Base-by-base conservation (phyloP, 2,888 invertebrate species). In the Ctenicera cuprea region DNA sequence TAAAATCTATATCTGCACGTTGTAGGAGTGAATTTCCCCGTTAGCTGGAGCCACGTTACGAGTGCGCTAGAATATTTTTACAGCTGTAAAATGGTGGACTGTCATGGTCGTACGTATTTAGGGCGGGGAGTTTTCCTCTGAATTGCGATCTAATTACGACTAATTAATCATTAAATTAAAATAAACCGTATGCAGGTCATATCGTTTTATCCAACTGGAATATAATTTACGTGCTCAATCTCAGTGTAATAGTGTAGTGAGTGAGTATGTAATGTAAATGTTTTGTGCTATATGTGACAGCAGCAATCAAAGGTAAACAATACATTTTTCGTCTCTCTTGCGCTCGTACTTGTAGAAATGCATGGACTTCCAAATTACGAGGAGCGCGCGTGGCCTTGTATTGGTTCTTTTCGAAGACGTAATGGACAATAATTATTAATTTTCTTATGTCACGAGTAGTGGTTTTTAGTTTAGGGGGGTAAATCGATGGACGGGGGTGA, bases 71-170 rank as follows among this genome's bases (percentile, higher is more conserved):
- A 71, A 67, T 38, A 71, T 74, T 76, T 75, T 77, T 74, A 71
- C 82, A 82, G 82, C 83, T 83, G 83, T 83, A 86, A 86, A 86
- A 87, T 87, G 86, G 87, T 85, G 85, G 85, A 80, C 84, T 85
- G 85, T 86, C 85, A 85, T 82, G 82, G 83, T 82, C 80, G 81
- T 80, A 85, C 85, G 85, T 86, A 86, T 88, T 80, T 86, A 88
- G 89, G 84, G 84, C 84, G 84, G 87, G 87, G 86, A 86, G 84
- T 80, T 82, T 83, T 80, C 76, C 78, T 80, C 79, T 77, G 78
- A 78, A 76, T 80, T 77, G 80, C 81, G 82, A 82, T 81, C 82
- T 80, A 77, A 77, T 79, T 79, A 81, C 78, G 77, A 76, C 75
- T 62, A 75, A 75, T 78, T 76, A 74, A 77, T 77, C 71, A 68